Evolutionary conservation across 2,888 invertebrate genomes (phyloP).

Genomic region (Tetranychus truncatus): DNA sequence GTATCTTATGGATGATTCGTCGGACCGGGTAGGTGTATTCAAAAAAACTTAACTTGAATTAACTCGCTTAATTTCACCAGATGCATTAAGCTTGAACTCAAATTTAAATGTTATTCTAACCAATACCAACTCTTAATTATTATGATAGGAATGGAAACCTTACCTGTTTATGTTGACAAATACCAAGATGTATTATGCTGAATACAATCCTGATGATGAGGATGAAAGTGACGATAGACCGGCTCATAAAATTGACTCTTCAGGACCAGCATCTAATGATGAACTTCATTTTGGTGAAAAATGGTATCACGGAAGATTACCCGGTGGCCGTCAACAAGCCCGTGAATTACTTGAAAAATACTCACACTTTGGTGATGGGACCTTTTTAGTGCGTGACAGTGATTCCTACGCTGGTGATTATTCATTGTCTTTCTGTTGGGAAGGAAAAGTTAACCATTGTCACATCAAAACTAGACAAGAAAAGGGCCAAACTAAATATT

Average conservation of each 20-base stretch:
- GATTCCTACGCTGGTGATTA: slow-evolving; percentile 92
- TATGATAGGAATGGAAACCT: slow-evolving; percentile 60
- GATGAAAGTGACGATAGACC: slow-evolving; percentile 42
- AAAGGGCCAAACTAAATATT: slow-evolving; percentile 73
- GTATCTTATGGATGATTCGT: slow-evolving; percentile 59
- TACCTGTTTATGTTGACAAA: slow-evolving; percentile 81
- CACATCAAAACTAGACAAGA: slow-evolving; percentile 64
- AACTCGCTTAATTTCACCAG: not conserved
- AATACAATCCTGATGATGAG: slow-evolving; percentile 32
- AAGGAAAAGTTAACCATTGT: slow-evolving; percentile 70
- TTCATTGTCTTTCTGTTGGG: slow-evolving; percentile 77
- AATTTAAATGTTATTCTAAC: not conserved
- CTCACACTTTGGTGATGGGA: slow-evolving; percentile 67
- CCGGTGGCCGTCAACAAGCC: slow-evolving; percentile 58
- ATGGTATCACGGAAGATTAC: slow-evolving; percentile 67
- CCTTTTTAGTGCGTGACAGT: slow-evolving; percentile 72
- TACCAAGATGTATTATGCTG: slow-evolving; percentile 69
- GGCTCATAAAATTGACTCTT: not conserved
- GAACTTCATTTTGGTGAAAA: slow-evolving; percentile 77
- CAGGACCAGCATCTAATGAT: slow-evolving; percentile 35
- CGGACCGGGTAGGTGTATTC: slow-evolving; percentile 34
- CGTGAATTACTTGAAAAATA: slow-evolving; percentile 53
- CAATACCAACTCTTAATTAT: slow-evolving; percentile 7
- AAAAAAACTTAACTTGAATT: not conserved
- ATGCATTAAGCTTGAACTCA: not conserved